Conservation (phyloP, 2,888 invertebrate species). For the Eupsilia transversa region DNA sequence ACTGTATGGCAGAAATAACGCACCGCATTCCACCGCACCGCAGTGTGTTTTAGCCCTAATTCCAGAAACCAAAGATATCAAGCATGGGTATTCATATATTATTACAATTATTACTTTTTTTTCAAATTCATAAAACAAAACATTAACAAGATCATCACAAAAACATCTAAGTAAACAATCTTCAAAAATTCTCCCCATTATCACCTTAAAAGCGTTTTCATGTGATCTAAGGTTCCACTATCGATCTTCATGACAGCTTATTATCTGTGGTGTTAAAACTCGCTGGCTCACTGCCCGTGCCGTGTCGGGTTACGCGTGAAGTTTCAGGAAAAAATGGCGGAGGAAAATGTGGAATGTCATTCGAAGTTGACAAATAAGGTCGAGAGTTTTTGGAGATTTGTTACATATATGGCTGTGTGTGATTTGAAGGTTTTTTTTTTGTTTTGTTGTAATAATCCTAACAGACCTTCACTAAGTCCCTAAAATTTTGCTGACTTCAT, state of each 20-base stretch:
- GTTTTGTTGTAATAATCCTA: too few relatives aligned
- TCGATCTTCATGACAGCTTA: slow-evolving; percentile 59
- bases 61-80: too few relatives aligned
- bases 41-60: neutral
- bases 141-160: neutral
- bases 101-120: too few relatives aligned
- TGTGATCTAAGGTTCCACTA: slow-evolving; percentile 45
- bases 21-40: neutral
- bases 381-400: neutral
- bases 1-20: neutral
- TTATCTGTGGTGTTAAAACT: slow-evolving; percentile 45
- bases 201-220: slow-evolving; percentile 47
- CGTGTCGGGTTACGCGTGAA: slow-evolving; percentile 29
- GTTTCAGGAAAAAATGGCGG: neutral
- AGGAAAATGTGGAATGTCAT: slow-evolving; percentile 17
- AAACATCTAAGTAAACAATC: neutral
- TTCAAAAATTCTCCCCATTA: neutral
- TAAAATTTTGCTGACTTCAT: too few relatives aligned
- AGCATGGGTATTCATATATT: too few relatives aligned
- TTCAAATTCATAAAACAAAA: neutral
- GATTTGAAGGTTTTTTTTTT: too few relatives aligned
- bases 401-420: neutral
- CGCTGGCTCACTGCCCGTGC: slow-evolving; percentile 25
- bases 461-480: too few relatives aligned
- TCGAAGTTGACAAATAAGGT: slow-evolving; percentile 1